Evolutionary conservation across 2,888 invertebrate species (phyloP), one percentile per base, ranked within the genome.

Genomic region (Eupithecia abbreviata): DNA sequence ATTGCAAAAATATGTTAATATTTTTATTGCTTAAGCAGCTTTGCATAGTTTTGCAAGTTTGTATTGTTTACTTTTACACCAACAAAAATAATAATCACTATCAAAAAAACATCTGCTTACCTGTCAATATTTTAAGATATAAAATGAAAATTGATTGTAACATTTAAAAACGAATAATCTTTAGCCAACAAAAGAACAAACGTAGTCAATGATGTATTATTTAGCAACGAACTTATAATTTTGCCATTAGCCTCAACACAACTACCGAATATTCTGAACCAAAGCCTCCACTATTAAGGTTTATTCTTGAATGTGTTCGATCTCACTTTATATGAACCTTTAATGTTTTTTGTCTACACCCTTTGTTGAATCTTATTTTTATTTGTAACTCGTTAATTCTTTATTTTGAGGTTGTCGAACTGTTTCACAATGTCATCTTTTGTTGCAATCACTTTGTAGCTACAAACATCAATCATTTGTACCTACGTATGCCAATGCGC

Each of bases 371-470:
- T 74, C 71, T 71, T 78, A 75, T 80, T 81, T 81, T 84, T 82
- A 81, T 82, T 81, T 77, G 74, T 69, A 62, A 82, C 81, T 85
- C 80, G 83, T 86, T 85, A 86, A 85, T 81, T 81, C 76, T 87
- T 82, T 69, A 77, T 76, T 79, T 72, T 47, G 73, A 85, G 88
- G 83, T 86, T 83, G 73, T 79, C 77, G 87, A 87, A 85, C 88
- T 84, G 74, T 75, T 80, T 49, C 75, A 87, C 85, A 85, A 85
- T 83, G 85, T 83, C 83, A 74, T 80, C 80, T 82, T 85, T 82
- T 84, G 82, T 75, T 82, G 58, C 18, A 73, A 67, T 43, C n/a
- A 75, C 68, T 74, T n/a, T 77, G 55, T 71, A 42, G 30, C 1
- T 30, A 62, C 45, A 13, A 3, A 72, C 66, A 69, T 73, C 49